Evolutionary conservation across 2,797 vertebrate genomes (phyloP), one percentile per base, ranked within the genome.

Genomic region (Chrysocyon brachyurus): DNA sequence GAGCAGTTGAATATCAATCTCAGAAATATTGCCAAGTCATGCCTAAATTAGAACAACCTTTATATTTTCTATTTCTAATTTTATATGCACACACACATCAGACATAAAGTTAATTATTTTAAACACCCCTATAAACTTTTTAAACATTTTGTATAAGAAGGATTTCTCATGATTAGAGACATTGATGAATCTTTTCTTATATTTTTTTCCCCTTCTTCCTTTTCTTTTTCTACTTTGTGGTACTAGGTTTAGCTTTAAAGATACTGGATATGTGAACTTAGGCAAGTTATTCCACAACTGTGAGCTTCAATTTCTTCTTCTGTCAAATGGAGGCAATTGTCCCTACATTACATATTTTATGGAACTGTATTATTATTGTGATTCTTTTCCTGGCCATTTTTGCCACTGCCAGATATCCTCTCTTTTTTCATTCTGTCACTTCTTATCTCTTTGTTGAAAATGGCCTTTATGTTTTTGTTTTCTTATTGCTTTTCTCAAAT

Each of bases 401-500:
- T 85, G 75, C 63, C 68, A 33, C 31, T 26, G n/a, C 70, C 26
- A 79, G 5, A 49, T 46, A 8, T 85, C n/a, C 31, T 26, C 33
- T 57, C 46, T 77, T 73, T 85, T 85, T 82, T 78, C 40, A 83
- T 52, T 78, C 46, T 93, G 21, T 68, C 54, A 21, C 40, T 46
- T 64, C 5, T 54, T 57, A 52, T 14, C 19, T 96, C 17, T n/a
- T 92, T 78, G 68, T 28, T 77, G 14, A 93, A 68, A 97, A 91
- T 33, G 26, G 6, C 33, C 83, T 28, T 52, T 78, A 46, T 61
- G 7, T 57, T 89, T 87, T 68, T 24, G 9, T 52, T 68, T 84
- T 81, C n/a, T 75, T 70, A 68, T 49, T 89, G 12, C 57, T 77
- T n/a, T 52, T 97, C 72, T 87, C 52, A 86, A 86, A 92, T 88